Conservation (phyloP, 2,888 invertebrate genomes). For the Cephalotes varians region DNA sequence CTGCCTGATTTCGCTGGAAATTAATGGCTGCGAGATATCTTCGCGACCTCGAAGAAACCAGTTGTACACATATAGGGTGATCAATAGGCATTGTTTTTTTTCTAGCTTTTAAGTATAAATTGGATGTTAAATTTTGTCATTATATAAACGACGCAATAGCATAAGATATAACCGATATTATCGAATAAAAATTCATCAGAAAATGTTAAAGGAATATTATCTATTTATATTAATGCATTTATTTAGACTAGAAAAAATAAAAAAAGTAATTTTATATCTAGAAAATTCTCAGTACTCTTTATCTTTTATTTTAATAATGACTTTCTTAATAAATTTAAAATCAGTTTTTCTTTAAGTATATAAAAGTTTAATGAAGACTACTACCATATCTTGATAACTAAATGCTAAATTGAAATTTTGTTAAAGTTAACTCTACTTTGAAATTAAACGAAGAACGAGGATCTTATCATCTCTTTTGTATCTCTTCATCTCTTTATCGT, state of each 20-base stretch:
- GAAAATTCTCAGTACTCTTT: not conserved
- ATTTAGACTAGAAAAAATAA: not conserved
- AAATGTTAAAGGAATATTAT: not conserved
- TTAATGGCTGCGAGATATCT: slow-evolving; percentile 11
- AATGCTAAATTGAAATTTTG: not conserved
- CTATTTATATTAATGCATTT: not conserved
- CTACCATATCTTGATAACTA: not conserved
- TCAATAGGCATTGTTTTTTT: not conserved
- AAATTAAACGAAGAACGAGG: not conserved
- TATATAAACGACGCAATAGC: not conserved
- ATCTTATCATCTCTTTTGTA: slow-evolving; percentile 2
- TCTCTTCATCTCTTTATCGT: slow-evolving; percentile 22
- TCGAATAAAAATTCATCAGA: not conserved
- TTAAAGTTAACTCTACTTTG: not conserved
- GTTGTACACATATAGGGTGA: not conserved
- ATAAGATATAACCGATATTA: not conserved
- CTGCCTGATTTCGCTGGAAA: not conserved
- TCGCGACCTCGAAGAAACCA: slow-evolving; percentile 28
- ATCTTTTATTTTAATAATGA: not conserved
- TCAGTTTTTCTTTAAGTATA: not conserved
- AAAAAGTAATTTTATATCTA: not conserved
- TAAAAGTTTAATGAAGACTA: not conserved
- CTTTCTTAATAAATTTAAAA: not conserved
- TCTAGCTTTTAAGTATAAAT: not conserved
- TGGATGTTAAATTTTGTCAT: not conserved